Percentiles rank a stretch among this genome's conserved stretches.
Conservation (phyloP, 2,888 invertebrate species). For the Drosophila mayaguana region DNA sequence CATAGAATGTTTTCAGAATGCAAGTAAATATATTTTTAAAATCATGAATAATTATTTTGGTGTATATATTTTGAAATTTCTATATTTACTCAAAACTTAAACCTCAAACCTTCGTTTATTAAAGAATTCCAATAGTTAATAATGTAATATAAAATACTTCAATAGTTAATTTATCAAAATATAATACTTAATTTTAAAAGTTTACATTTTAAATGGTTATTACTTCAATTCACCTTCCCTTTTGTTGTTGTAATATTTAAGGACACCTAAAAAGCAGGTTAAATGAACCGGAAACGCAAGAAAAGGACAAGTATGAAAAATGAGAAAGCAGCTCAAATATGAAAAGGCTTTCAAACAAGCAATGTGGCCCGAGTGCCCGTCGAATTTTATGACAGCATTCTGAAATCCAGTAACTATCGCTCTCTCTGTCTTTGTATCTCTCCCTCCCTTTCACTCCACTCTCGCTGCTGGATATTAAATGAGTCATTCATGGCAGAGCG, state of each 20-base stretch:
- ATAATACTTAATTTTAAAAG: neutral
- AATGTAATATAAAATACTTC: neutral
- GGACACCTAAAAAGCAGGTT: constrained; percentile 3
- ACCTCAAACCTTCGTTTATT: no score
- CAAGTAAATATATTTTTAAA: no score
- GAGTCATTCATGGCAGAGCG: constrained; percentile 24
- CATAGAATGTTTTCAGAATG: no score
- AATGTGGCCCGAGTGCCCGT: constrained; percentile 1
- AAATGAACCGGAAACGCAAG: constrained; percentile 10
- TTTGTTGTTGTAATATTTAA: neutral
- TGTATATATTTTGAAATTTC: no score
- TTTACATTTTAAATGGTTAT: neutral
- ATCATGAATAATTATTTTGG: no score
- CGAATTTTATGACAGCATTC: constrained; percentile 19
- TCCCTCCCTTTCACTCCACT: neutral
- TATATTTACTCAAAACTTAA: no score
- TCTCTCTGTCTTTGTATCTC: neutral
- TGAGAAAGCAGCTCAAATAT: constrained; percentile 13
- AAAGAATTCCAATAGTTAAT: no score
- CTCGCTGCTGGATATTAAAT: constrained; percentile 18
- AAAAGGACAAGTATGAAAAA: constrained; percentile 11
- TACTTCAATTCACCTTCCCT: neutral
- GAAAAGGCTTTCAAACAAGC: neutral
- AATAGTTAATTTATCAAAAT: neutral
- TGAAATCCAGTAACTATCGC: neutral